Base-by-base conservation (phyloP, 2,888 invertebrate species). In the Dryadula phaetusa region DNA sequence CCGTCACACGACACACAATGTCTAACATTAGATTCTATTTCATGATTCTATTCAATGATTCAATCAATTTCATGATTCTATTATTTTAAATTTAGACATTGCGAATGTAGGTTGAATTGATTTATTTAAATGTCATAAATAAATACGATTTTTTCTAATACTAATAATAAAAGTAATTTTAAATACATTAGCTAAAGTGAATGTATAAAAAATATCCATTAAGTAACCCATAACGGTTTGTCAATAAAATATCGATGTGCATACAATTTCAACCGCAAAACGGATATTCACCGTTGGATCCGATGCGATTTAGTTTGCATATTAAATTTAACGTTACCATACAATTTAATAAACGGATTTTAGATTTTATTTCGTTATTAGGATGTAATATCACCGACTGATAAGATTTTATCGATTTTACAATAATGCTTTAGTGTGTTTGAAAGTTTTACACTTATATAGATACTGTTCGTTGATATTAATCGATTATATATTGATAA, bases 211-310 rank as follows among this genome's bases (percentile, higher is more conserved):
- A n/a, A n/a, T n/a, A n/a, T n/a, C n/a, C n/a, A 1, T 37, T 37
- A 37, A 12, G 37, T 12, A 37, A 37, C 3, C 3, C n/a, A 40
- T 56, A 56, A 40, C 56, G 40, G 56, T 25, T n/a, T 16, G 25
- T 56, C 22, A 56, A 25, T 56, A 56, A 40, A 56, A 40, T 22
- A 20, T 56, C 40, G 22, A 56, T 37, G 5, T 37, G n/a, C 37
- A 22, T 37, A n/a, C 22, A 37, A 40, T 40, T 40, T 40, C 22
- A 20, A 56, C n/a, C 40, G 40, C 40, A 56, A 56, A 37, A 56
- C 40, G 37, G 56, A 56, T 56, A 37, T 56, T 25, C 56, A 56
- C 56, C 56, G 56, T 56, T 22, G 22, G 34, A 56, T 54, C 12
- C n/a, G 12, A 8, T 4, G 32, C 16, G 14, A 16, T 54, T 20